These are phyloP conservation scores for Plebejus melissa DNA, from an alignment of 2,888 invertebrate genomes.

Conservation along the genomic window DNA sequence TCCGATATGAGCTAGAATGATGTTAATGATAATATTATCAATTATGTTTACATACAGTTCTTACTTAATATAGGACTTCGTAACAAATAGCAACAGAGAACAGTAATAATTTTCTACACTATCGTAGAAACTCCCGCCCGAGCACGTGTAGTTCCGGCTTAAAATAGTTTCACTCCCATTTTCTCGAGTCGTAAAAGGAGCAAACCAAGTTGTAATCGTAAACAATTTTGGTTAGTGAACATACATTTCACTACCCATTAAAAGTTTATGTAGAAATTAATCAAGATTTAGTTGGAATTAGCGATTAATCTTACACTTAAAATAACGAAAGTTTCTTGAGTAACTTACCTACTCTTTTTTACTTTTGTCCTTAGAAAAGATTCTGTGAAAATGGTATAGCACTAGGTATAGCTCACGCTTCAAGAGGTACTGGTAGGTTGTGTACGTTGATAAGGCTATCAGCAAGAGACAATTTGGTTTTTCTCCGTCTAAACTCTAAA, in stretches of 20 bases:
- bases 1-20: background rate
- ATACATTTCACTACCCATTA: background rate
- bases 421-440: background rate
- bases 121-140: conserved; percentile 13
- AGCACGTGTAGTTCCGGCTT: conserved; percentile 24
- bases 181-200: conserved; percentile 27
- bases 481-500: conserved; percentile 32
- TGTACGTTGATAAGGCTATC: conserved; percentile 32
- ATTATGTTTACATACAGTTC: background rate
- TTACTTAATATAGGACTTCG: background rate
- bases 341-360: background rate
- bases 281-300: background rate
- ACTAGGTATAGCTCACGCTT: background rate
- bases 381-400: background rate
- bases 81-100: background rate
- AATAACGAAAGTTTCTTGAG: background rate
- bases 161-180: conserved; percentile 27
- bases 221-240: conserved; percentile 25
- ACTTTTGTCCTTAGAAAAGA: background rate
- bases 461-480: conserved; percentile 38
- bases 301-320: background rate
- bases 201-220: conserved; percentile 22
- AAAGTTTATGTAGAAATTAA: background rate
- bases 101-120: background rate
- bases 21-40: too few relatives aligned